A percentile compares a stretch with the other conserved stretches of the same genome.
phyloP scores from a whole-genome alignment of 1,140 invertebrate genomes.

The Doryteuthis pealeii region DNA sequence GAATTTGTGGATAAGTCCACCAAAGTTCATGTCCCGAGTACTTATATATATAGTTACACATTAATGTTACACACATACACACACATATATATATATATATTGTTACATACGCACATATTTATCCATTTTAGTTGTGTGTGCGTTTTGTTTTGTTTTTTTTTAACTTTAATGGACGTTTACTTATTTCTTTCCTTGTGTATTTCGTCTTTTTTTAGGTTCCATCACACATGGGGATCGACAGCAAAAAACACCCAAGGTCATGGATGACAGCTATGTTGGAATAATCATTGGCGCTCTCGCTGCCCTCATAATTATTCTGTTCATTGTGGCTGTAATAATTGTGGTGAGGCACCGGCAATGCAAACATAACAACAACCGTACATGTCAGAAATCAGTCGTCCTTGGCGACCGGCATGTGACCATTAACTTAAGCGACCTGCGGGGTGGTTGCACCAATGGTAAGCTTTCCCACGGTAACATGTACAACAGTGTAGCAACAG shows the following conservation, averaged over 20 bases:
- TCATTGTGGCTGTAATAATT: constrained; percentile 74
- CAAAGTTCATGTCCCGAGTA: too few relatives aligned
- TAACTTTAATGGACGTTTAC: neutral
- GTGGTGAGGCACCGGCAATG: constrained; percentile 74
- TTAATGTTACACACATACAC: too few relatives aligned
- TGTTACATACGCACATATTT: too few relatives aligned
- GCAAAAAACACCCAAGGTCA: constrained; percentile 49
- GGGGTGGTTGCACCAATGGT: constrained; percentile 48
- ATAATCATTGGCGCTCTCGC: constrained; percentile 78
- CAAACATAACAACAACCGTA: constrained; percentile 73
- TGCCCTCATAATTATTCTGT: constrained; percentile 73
- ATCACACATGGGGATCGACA: constrained; percentile 22
- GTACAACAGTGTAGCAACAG: constrained; percentile 64
- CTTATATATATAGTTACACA: too few relatives aligned
- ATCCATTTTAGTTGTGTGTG: too few relatives aligned
- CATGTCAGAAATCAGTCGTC: constrained; percentile 46
- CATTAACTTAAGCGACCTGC: constrained; percentile 52
- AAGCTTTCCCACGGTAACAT: constrained; percentile 63
- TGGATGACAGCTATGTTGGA: constrained; percentile 72
- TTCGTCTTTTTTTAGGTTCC: neutral
- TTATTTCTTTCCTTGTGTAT: neutral
- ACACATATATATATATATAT: too few relatives aligned
- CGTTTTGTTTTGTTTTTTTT: neutral
- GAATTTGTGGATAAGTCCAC: too few relatives aligned
- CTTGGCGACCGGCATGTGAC: constrained; percentile 46